Conservation (phyloP, 2,888 invertebrate genomes). For the Ditylenchus weischeri region DNA sequence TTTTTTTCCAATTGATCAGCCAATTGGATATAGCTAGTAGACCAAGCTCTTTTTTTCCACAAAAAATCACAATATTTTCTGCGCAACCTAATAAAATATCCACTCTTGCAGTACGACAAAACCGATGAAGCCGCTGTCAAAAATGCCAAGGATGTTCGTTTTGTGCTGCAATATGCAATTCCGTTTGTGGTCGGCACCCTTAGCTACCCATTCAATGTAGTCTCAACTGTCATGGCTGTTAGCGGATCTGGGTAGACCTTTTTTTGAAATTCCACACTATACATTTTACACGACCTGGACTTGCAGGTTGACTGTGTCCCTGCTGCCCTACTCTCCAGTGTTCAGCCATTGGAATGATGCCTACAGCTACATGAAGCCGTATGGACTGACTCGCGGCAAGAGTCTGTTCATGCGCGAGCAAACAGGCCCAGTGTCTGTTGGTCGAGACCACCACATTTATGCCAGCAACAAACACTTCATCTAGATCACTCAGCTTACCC, state of each 20-base stretch:
- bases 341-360: slow-evolving; percentile 79
- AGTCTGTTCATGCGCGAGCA: slow-evolving; percentile 55
- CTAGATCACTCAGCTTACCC: not conserved
- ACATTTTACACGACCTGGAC: no score
- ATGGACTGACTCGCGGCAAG: slow-evolving; percentile 48
- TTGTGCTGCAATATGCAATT: slow-evolving; percentile 58
- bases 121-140: slow-evolving; percentile 9
- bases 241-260: slow-evolving; percentile 70
- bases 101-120: not conserved
- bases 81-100: no score
- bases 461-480: slow-evolving; percentile 50
- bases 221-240: slow-evolving; percentile 84
- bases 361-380: slow-evolving; percentile 71
- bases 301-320: slow-evolving; percentile 71
- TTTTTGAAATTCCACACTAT: slow-evolving; percentile 1
- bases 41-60: no score
- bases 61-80: no score
- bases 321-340: slow-evolving; percentile 78
- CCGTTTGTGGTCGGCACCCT: slow-evolving; percentile 76
- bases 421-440: slow-evolving; percentile 52
- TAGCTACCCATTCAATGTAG: slow-evolving; percentile 87
- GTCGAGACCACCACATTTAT: slow-evolving; percentile 50
- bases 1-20: no score
- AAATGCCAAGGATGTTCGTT: slow-evolving; percentile 18
- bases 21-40: no score